Evolutionary conservation across 2,797 vertebrate species (phyloP).

Genomic region (Centroberyx gerrardi): DNA sequence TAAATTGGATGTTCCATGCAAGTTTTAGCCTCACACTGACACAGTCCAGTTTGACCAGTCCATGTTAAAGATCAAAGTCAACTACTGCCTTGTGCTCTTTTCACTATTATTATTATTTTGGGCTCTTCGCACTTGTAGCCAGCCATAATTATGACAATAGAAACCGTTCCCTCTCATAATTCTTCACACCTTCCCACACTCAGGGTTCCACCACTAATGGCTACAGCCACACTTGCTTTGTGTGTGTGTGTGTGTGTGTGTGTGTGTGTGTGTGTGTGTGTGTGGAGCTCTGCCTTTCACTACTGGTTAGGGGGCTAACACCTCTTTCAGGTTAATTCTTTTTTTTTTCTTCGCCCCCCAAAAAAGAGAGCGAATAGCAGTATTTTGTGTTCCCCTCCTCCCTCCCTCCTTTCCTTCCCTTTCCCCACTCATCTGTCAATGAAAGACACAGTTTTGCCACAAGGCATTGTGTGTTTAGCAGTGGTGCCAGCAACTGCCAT

Average conservation of each 20-base stretch:
- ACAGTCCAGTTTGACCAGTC: constrained; percentile 20
- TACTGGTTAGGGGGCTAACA: constrained; percentile 73
- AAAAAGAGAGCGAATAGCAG: constrained; percentile 67
- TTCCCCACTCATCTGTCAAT: constrained; percentile 83
- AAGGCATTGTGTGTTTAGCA: constrained; percentile 89
- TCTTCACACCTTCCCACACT: constrained; percentile 62
- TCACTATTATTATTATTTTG: constrained; percentile 35
- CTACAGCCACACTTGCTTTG: constrained; percentile 52
- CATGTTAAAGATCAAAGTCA: constrained; percentile 11
- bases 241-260: constrained; percentile 25
- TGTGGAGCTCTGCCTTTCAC: constrained; percentile 59
- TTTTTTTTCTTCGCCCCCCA: constrained; percentile 44
- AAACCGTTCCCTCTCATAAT: constrained; percentile 43
- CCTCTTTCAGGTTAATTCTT: constrained; percentile 78
- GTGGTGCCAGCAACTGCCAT: constrained; percentile 86
- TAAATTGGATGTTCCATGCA: constrained; percentile 10
- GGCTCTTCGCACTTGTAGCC: constrained; percentile 24
- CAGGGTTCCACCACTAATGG: constrained; percentile 37
- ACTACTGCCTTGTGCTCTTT: neutral
- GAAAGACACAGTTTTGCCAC: constrained; percentile 86
- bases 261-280: constrained; percentile 35
- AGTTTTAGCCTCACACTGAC: neutral
- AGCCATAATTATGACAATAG: constrained; percentile 50
- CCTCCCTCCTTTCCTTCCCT: constrained; percentile 67
- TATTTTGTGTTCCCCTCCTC: constrained; percentile 76